Percentiles rank a stretch among this genome's conserved stretches.
Evolutionary conservation across 2,888 invertebrate species (phyloP).

Genomic region (Microlaimidae sp.): DNA sequence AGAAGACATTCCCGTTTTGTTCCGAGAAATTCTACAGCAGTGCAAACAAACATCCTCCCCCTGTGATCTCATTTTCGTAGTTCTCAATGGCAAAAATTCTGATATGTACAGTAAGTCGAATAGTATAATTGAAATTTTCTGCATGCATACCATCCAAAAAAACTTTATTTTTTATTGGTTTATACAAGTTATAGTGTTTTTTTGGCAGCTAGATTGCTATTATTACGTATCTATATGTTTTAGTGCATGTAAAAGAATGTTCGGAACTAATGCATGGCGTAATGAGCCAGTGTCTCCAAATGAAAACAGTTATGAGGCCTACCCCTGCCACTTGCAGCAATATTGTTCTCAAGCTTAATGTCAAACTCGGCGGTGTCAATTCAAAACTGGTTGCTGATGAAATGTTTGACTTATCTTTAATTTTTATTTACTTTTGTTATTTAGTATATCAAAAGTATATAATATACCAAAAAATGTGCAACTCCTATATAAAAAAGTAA

Average conservation of each 20-base stretch:
- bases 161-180: no score
- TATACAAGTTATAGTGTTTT: no score
- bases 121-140: no score
- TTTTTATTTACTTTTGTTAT: background rate
- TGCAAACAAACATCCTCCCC: conserved; percentile 19
- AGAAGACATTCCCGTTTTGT: conserved; percentile 10
- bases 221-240: no score
- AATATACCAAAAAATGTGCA: no score
- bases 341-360: conserved; percentile 44
- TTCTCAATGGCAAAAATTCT: conserved; percentile 25
- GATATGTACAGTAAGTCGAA: conserved; percentile 25
- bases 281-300: conserved; percentile 37
- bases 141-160: no score
- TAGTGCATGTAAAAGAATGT: conserved; percentile 25
- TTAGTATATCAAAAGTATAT: no score
- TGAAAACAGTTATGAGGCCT: conserved; percentile 28
- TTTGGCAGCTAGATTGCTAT: no score
- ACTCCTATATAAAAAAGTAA: no score
- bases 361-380: conserved; percentile 66
- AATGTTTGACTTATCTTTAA: no score
- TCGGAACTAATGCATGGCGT: conserved; percentile 26
- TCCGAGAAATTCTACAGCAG: conserved; percentile 22
- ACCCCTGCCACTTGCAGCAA: conserved; percentile 45
- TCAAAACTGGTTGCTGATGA: conserved; percentile 41
- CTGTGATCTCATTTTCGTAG: conserved; percentile 27